Evolutionary conservation across 2,113 vertebrate species (phyloP).

Genomic region (mouse (Mus musculus)): DNA sequence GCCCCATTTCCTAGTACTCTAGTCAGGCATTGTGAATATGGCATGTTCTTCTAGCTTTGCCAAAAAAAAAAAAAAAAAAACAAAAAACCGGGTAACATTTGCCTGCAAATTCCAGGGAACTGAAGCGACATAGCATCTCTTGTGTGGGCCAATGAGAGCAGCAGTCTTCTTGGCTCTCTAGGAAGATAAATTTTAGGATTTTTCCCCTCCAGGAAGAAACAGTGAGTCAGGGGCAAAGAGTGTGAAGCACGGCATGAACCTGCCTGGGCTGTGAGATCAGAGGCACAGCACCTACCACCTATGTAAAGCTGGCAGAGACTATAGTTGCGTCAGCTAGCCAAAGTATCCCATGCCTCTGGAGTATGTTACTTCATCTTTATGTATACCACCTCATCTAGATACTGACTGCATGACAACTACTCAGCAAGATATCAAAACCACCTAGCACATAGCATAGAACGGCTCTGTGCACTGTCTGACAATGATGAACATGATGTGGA

Average conservation of each 20-base stretch:
- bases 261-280: not conserved
- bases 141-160: not conserved
- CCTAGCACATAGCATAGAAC: not conserved
- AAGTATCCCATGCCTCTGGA: too few species aligned
- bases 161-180: not conserved
- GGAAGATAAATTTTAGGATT: not conserved
- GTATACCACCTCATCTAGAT: not conserved
- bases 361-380: not conserved
- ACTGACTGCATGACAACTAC: not conserved
- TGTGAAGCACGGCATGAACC: not conserved
- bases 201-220: not conserved
- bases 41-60: not conserved
- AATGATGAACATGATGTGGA: fast-evolving
- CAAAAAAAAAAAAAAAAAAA: conserved; percentile 30
- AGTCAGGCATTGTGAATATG: not conserved
- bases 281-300: not conserved
- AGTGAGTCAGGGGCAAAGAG: not conserved
- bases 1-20: not conserved
- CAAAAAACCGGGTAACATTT: conserved; percentile 10
- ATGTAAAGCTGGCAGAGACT: too few species aligned
- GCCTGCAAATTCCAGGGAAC: not conserved
- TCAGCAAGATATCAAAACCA: not conserved
- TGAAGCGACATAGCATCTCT: not conserved
- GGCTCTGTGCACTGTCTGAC: too few species aligned
- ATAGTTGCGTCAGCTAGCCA: not conserved